Percentiles rank a stretch among this genome's conserved stretches.
Evolutionary conservation across 1,140 invertebrate genomes (phyloP).

Genomic region (Metopolophium dirhodum): DNA sequence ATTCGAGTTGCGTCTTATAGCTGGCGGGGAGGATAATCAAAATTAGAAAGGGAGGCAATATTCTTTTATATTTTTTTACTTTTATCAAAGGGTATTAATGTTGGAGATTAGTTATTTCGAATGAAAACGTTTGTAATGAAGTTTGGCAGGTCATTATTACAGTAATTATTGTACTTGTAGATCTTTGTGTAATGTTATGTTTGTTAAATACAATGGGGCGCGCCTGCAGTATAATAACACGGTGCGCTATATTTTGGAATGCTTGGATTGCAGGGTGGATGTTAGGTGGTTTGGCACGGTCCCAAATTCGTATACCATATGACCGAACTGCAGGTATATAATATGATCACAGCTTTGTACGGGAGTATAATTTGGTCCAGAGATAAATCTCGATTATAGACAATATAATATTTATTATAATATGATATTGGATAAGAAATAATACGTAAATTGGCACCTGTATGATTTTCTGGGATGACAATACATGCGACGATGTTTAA

Average conservation of each 20-base stretch:
- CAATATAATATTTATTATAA: too few relatives aligned
- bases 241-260: not conserved
- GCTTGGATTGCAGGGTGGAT: not conserved
- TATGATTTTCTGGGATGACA: too few relatives aligned
- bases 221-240: not conserved
- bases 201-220: not conserved
- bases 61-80: not conserved
- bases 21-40: not conserved
- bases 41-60: not conserved
- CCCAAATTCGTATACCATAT: not conserved
- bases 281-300: not conserved
- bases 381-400: not conserved
- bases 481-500: too few relatives aligned
- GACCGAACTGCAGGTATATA: not conserved
- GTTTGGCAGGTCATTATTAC: not conserved
- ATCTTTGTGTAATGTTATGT: not conserved
- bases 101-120: not conserved
- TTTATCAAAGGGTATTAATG: not conserved
- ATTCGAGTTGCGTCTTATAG: not conserved
- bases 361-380: not conserved
- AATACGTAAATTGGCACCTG: too few relatives aligned
- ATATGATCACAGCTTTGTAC: not conserved
- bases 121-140: not conserved
- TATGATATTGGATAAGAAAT: too few relatives aligned
- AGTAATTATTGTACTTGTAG: not conserved